A percentile compares a stretch with the other conserved stretches of the same genome.
These are phyloP conservation scores for Chionis minor DNA, from an alignment of 2,113 vertebrate genomes.

Conservation along the genomic window DNA sequence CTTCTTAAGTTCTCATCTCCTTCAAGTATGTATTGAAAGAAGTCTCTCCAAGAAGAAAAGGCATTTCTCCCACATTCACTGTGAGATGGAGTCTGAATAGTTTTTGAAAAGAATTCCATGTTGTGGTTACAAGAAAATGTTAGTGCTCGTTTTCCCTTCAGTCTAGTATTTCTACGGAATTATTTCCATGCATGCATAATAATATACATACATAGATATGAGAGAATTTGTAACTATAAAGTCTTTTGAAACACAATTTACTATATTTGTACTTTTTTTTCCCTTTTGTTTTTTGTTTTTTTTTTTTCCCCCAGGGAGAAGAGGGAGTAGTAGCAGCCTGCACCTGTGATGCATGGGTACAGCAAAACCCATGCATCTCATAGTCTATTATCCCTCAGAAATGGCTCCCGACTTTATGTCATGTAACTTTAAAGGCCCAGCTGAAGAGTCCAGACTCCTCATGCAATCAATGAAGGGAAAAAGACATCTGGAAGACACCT, in stretches of 20 bases:
- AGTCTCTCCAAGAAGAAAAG: background rate
- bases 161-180: background rate
- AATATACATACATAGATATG: background rate
- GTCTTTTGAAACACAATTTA: background rate
- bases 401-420: background rate
- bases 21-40: background rate
- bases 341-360: background rate
- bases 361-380: background rate
- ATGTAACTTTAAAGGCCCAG: background rate
- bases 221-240: background rate
- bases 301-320: background rate
- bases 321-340: background rate
- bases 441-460: background rate
- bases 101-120: background rate
- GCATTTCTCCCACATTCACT: background rate
- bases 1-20: background rate
- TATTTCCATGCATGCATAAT: background rate
- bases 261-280: background rate
- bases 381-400: background rate
- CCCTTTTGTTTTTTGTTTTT: background rate
- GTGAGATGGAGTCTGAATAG: background rate
- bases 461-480: background rate
- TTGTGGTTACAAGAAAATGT: background rate
- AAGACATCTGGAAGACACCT: background rate
- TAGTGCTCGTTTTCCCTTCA: background rate